phyloP scores from a whole-genome alignment of 2,888 invertebrate species.

The Trisateles emortualis region DNA sequence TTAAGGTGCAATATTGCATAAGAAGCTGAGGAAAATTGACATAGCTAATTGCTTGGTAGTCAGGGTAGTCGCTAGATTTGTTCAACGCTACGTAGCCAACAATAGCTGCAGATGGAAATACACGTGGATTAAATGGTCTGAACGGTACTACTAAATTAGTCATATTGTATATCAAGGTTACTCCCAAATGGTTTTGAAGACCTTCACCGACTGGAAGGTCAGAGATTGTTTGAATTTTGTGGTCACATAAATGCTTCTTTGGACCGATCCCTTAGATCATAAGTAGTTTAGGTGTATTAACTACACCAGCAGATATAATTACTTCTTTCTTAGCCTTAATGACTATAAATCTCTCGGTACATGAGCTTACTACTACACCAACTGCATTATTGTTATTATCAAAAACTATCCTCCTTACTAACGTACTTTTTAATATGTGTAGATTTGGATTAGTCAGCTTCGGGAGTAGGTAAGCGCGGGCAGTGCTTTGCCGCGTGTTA shows the following conservation, averaged over 20 bases:
- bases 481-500: constrained; percentile 18
- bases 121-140: constrained; percentile 37
- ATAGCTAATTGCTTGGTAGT: constrained; percentile 23
- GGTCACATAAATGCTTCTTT: constrained; percentile 49
- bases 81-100: constrained; percentile 25
- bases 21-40: constrained; percentile 11
- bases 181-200: constrained; percentile 63
- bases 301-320: constrained; percentile 61
- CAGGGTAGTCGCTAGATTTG: constrained; percentile 17
- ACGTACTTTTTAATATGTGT: constrained; percentile 27
- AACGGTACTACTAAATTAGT: constrained; percentile 41
- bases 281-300: constrained; percentile 62
- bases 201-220: constrained; percentile 62
- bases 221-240: constrained; percentile 49
- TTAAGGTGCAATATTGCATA: constrained; percentile 24
- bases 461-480: constrained; percentile 16
- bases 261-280: constrained; percentile 68
- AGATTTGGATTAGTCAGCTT: constrained; percentile 17
- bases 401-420: constrained; percentile 23
- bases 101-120: constrained; percentile 51
- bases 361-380: constrained; percentile 52
- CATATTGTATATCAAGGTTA: constrained; percentile 54
- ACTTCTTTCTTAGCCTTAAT: constrained; percentile 55
- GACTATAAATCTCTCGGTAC: constrained; percentile 18
- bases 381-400: constrained; percentile 31